Evolutionary conservation across 2,797 vertebrate genomes (phyloP).

Genomic region (Aselliscus stoliczkanus): DNA sequence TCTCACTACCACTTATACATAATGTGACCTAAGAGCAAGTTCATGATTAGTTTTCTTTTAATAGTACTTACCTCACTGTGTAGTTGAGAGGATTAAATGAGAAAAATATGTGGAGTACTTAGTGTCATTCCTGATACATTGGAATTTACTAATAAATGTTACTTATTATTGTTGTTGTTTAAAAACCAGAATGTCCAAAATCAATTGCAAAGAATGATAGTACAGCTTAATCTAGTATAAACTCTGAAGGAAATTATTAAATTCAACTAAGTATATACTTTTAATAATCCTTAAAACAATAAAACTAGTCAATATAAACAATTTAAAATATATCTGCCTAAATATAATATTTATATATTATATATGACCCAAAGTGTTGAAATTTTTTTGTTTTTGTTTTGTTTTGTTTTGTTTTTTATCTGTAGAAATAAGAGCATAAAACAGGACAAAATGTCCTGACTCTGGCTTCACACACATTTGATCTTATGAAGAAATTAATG

Average conservation of each 20-base stretch:
- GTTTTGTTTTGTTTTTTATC: too few relatives aligned
- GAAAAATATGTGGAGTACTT: neutral
- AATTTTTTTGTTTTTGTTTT: neutral
- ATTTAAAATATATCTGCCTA: neutral
- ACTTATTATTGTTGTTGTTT: neutral
- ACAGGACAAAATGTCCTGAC: neutral
- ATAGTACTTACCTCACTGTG: neutral
- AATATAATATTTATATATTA: neutral
- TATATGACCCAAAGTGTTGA: neutral
- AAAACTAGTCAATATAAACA: neutral
- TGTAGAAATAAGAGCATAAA: slow-evolving; percentile 10
- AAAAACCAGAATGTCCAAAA: neutral
- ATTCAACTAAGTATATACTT: neutral
- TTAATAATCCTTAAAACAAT: neutral
- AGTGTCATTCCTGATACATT: neutral
- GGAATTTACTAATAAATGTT: neutral
- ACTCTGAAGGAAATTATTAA: neutral
- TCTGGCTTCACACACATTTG: neutral
- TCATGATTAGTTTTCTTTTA: neutral
- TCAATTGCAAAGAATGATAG: neutral
- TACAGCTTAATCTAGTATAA: neutral
- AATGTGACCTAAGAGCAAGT: neutral
- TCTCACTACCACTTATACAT: neutral
- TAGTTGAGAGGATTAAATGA: neutral
- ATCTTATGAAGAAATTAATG: slow-evolving; percentile 11